phyloP scores from a whole-genome alignment of 2,888 invertebrate species.

The Xestobium rufovillosum region DNA sequence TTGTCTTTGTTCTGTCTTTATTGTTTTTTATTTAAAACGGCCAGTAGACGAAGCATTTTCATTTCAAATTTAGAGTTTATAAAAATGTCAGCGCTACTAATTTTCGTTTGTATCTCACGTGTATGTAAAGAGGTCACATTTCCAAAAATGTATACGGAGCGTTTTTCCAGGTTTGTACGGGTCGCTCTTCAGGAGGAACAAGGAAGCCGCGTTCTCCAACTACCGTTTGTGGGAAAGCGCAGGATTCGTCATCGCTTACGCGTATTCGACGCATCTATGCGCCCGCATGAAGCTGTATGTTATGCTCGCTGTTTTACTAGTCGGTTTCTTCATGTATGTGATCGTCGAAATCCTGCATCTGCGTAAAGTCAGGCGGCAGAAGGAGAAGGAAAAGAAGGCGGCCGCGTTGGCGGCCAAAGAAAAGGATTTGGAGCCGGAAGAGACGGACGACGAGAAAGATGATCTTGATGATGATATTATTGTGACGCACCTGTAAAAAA shows the following conservation, averaged over 20 bases:
- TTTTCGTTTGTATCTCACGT: too few species aligned
- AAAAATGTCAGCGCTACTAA: too few species aligned
- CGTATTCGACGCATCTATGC: slow-evolving; percentile 80
- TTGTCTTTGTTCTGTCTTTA: too few species aligned
- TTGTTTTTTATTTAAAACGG: too few species aligned
- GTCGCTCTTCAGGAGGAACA: slow-evolving; percentile 77
- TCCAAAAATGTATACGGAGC: too few species aligned
- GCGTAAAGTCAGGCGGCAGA: slow-evolving; percentile 70
- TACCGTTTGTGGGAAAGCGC: slow-evolving; percentile 85
- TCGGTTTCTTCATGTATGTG: slow-evolving; percentile 71
- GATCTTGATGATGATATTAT: slow-evolving; percentile 84
- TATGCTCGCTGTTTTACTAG: slow-evolving; percentile 65
- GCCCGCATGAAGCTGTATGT: slow-evolving; percentile 81
- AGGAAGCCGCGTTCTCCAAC: slow-evolving; percentile 88
- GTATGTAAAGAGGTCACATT: too few species aligned
- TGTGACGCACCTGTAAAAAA: slow-evolving; percentile 69
- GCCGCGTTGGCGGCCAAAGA: slow-evolving; percentile 57
- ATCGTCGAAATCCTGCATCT: slow-evolving; percentile 75
- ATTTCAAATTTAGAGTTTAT: too few species aligned
- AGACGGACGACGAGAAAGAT: slow-evolving; percentile 80
- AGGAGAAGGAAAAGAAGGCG: slow-evolving; percentile 55
- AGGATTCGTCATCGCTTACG: slow-evolving; percentile 85
- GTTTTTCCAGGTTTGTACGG: slow-evolving; percentile 77
- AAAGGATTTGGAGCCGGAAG: slow-evolving; percentile 50
- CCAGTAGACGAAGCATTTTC: too few species aligned